Conservation (phyloP, 2,888 invertebrate genomes). For the Dynastes grantii region DNA sequence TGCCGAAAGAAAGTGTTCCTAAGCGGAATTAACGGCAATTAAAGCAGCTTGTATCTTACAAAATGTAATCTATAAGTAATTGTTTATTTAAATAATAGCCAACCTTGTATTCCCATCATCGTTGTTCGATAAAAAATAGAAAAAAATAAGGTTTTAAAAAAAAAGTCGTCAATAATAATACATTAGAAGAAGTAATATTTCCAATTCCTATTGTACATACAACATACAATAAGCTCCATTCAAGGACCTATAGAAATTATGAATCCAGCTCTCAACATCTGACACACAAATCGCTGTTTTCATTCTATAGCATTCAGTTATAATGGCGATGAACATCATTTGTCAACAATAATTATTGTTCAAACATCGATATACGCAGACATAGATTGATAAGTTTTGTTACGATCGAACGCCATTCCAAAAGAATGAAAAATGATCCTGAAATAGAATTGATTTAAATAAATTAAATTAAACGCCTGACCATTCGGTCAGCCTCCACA, state of each 20-base stretch:
- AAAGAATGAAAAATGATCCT: conserved; percentile 36
- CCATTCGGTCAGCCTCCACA: conserved; percentile 20
- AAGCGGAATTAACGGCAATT: too few species aligned
- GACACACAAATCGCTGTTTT: conserved; percentile 16
- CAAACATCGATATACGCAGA: conserved; percentile 16
- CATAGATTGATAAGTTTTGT: conserved; percentile 10
- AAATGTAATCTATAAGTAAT: too few species aligned
- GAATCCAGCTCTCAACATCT: neutral
- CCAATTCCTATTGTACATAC: too few species aligned
- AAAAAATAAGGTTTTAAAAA: too few species aligned
- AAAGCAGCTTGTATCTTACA: too few species aligned
- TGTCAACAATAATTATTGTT: conserved; percentile 24
- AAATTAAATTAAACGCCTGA: conserved; percentile 23
- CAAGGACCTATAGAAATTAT: neutral
- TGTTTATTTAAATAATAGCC: too few species aligned
- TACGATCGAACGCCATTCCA: neutral
- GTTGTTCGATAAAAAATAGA: too few species aligned
- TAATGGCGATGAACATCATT: conserved; percentile 2
- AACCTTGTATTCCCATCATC: too few species aligned
- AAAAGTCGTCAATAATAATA: too few species aligned
- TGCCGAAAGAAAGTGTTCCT: too few species aligned
- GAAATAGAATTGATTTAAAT: conserved; percentile 40
- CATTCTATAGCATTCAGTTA: neutral
- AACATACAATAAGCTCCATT: neutral
- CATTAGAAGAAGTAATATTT: too few species aligned